Percentiles rank a stretch among this genome's conserved stretches.
Evolutionary conservation across 2,113 vertebrate species (phyloP).

Genomic region (Pangasianodon hypophthalmus): DNA sequence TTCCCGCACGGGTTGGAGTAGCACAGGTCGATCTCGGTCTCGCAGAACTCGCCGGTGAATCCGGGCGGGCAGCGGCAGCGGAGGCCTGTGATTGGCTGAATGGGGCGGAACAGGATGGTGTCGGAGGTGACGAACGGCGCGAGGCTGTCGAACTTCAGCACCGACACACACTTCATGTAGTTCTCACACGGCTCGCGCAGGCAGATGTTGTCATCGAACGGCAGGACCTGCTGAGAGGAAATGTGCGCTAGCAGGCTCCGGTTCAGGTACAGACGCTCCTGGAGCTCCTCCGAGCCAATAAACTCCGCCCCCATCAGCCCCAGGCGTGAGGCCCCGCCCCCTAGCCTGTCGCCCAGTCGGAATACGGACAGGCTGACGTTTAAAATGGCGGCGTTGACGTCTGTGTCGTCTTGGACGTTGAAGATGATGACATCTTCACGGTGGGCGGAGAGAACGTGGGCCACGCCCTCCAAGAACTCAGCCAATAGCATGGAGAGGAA

Average conservation of each 20-base stretch:
- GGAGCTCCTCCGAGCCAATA: constrained; percentile 90
- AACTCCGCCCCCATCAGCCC: constrained; percentile 65
- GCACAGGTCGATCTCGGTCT: constrained; percentile 95
- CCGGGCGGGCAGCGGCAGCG: constrained; percentile 90
- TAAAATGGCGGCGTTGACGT: constrained; percentile 86
- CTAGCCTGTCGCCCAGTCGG: constrained; percentile 48
- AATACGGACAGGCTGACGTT: constrained; percentile 91
- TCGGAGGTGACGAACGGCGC: constrained; percentile 91
- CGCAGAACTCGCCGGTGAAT: constrained; percentile 94
- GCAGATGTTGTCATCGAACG: constrained; percentile 97
- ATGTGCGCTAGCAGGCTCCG: constrained; percentile 85
- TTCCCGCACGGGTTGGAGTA: constrained; percentile 90
- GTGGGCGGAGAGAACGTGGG: constrained; percentile 81
- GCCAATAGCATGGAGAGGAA: constrained; percentile 89
- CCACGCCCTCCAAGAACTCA: constrained; percentile 91
- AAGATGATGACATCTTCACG: constrained; percentile 88
- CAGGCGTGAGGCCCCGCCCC: constrained; percentile 23
- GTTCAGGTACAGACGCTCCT: constrained; percentile 93
- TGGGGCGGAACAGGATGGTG: constrained; percentile 93
- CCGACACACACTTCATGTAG: constrained; percentile 97
- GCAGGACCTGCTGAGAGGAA: constrained; percentile 89
- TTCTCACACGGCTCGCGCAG: constrained; percentile 94
- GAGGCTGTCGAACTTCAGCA: constrained; percentile 92
- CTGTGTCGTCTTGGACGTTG: constrained; percentile 90
- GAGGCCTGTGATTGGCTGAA: constrained; percentile 89